Percentiles rank a stretch among this genome's conserved stretches.
Conservation (phyloP, 2,113 vertebrate species). For the Oriolus oriolus region DNA sequence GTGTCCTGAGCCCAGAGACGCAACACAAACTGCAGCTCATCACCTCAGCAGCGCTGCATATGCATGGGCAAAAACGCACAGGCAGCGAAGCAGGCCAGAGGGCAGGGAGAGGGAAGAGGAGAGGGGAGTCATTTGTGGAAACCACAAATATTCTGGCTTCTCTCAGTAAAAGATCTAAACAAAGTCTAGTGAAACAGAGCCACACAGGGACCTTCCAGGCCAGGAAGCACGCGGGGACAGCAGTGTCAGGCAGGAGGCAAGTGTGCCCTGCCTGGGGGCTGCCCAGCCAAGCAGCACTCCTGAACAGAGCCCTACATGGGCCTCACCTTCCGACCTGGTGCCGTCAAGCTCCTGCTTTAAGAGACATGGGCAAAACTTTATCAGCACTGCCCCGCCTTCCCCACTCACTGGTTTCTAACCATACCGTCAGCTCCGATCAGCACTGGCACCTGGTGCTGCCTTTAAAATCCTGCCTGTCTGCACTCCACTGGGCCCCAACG, state of each 20-base stretch:
- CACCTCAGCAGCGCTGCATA: neutral
- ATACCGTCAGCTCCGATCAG: fast-evolving
- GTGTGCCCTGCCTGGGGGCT: neutral
- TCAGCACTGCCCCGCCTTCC: fast-evolving
- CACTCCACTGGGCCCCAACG: fast-evolving
- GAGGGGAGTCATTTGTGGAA: neutral
- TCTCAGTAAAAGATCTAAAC: neutral
- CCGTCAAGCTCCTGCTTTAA: neutral
- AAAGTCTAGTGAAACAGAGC: neutral
- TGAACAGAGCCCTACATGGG: fast-evolving
- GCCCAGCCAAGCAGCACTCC: neutral
- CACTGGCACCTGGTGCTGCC: neutral
- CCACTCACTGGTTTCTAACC: neutral
- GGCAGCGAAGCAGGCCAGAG: neutral
- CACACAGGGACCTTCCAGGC: neutral
- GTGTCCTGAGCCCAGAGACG: neutral
- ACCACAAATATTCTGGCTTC: conserved; percentile 1
- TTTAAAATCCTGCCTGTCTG: neutral
- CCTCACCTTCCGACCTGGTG: neutral
- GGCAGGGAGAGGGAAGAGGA: conserved; percentile 11
- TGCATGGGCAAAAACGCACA: neutral
- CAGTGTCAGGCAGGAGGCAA: neutral
- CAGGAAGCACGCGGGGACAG: neutral
- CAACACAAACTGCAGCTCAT: neutral
- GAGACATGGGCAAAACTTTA: neutral